Percentiles rank a stretch among this genome's conserved stretches.
These are phyloP conservation scores for Scaptomyza hsui DNA, from an alignment of 1,140 invertebrate genomes.

Conservation along the genomic window DNA sequence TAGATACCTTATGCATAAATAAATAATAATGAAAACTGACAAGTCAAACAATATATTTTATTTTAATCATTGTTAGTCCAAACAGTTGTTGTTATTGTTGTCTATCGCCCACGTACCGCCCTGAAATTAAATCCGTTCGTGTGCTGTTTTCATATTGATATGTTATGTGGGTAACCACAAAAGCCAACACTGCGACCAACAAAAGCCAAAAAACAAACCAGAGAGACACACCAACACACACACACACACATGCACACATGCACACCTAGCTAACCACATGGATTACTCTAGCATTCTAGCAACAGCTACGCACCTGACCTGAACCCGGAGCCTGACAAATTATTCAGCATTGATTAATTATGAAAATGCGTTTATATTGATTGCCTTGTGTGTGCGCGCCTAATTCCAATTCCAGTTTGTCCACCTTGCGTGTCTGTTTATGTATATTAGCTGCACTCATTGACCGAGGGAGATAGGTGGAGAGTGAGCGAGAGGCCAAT, in stretches of 20 bases:
- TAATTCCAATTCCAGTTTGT: constrained; percentile 41
- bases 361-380: constrained; percentile 81
- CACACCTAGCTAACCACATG: constrained; percentile 1
- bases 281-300: not conserved
- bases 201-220: constrained; percentile 76
- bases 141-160: constrained; percentile 55
- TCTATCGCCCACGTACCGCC: constrained; percentile 19
- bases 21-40: not conserved
- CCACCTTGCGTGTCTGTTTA: constrained; percentile 61
- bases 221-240: constrained; percentile 64
- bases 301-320: constrained; percentile 33
- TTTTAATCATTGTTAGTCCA: not conserved
- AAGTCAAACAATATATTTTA: not conserved
- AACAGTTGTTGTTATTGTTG: constrained; percentile 4
- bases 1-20: not conserved
- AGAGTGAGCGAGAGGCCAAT: constrained; percentile 8
- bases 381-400: constrained; percentile 46
- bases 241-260: constrained; percentile 13
- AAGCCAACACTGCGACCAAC: constrained; percentile 63
- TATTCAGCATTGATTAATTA: constrained; percentile 82
- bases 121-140: constrained; percentile 25
- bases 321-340: constrained; percentile 56
- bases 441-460: constrained; percentile 58
- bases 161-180: constrained; percentile 69
- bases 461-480: not conserved